These are phyloP conservation scores for Drosophila ironensis DNA, from an alignment of 1,140 invertebrate genomes.

Conservation along the genomic window DNA sequence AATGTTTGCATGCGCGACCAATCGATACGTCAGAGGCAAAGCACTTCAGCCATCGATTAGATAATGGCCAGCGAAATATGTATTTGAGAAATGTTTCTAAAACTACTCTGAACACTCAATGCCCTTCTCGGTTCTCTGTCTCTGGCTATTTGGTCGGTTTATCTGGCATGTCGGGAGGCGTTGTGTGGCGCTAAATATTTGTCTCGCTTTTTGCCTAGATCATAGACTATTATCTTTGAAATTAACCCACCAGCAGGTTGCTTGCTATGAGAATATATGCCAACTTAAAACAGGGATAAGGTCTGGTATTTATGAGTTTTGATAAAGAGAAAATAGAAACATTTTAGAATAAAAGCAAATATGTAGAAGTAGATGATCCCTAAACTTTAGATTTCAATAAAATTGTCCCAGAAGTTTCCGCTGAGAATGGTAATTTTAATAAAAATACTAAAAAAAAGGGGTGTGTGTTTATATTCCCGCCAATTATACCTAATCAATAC, in stretches of 20 bases:
- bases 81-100: background rate
- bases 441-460: too few species aligned
- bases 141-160: background rate
- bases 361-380: too few species aligned
- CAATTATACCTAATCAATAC: too few species aligned
- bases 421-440: too few species aligned
- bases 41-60: slow-evolving; percentile 50
- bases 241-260: background rate
- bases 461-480: too few species aligned
- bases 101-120: background rate
- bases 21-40: slow-evolving; percentile 42
- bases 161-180: background rate
- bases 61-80: slow-evolving; percentile 27
- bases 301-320: slow-evolving; percentile 1
- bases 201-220: background rate
- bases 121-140: background rate
- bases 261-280: background rate
- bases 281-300: background rate
- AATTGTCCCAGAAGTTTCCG: too few species aligned
- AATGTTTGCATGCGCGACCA: slow-evolving; percentile 1
- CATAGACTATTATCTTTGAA: slow-evolving; percentile 18
- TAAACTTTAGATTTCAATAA: too few species aligned
- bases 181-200: slow-evolving; percentile 22
- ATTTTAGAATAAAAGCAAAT: too few species aligned
- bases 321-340: too few species aligned